Evolutionary conservation across 2,797 vertebrate genomes (phyloP).

Genomic region (Gouania willdenowi): DNA sequence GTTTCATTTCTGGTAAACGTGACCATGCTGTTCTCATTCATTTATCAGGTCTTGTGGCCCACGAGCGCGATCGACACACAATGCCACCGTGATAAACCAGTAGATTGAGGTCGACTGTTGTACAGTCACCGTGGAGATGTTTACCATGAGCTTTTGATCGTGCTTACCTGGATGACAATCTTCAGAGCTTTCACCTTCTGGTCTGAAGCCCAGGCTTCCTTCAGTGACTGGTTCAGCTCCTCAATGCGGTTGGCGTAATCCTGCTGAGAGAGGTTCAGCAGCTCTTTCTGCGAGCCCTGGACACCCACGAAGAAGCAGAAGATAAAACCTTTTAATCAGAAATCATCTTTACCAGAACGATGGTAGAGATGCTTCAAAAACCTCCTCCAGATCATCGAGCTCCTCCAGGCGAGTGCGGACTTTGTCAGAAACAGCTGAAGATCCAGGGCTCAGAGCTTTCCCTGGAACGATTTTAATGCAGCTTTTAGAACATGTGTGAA

Average conservation of each 20-base stretch:
- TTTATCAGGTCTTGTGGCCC: too few species aligned
- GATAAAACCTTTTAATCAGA: too few species aligned
- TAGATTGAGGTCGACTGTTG: too few species aligned
- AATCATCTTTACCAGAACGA: too few species aligned
- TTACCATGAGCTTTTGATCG: too few species aligned
- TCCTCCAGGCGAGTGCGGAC: conserved; percentile 94
- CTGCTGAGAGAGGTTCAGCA: conserved; percentile 95
- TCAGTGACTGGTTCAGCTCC: conserved; percentile 94
- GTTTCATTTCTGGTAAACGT: too few species aligned
- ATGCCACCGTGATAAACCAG: neutral
- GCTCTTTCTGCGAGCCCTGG: conserved; percentile 94
- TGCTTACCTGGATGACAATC: conserved; percentile 98
- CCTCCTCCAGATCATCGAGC: conserved; percentile 95
- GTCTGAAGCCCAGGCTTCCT: conserved; percentile 96
- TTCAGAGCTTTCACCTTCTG: conserved; percentile 99
- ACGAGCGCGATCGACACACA: too few species aligned
- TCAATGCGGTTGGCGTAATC: conserved; percentile 95
- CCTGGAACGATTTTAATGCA: too few species aligned
- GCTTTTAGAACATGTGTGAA: too few species aligned
- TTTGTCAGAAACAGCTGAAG: conserved; percentile 93
- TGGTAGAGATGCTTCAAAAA: conserved; percentile 23
- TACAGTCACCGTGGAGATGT: too few species aligned
- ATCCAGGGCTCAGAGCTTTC: conserved; percentile 77
- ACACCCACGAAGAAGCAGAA: too few species aligned
- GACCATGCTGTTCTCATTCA: too few species aligned